phyloP scores from a whole-genome alignment of 1,140 invertebrate species.

The Diabrotica undecimpunctata region DNA sequence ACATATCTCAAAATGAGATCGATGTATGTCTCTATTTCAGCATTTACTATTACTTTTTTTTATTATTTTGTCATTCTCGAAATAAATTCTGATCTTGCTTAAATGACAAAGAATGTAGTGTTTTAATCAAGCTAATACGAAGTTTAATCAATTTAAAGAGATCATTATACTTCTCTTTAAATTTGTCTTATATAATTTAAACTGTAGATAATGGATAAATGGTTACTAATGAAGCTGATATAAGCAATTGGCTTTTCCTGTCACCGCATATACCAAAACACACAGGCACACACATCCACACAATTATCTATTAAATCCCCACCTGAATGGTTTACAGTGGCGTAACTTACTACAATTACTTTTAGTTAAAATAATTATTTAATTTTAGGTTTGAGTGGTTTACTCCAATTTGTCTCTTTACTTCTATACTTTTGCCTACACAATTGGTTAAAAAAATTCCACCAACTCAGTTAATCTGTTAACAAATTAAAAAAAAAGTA shows the following conservation, averaged over 20 bases:
- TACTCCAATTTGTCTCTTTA: too few species aligned
- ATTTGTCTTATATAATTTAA: constrained; percentile 23
- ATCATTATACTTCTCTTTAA: background rate
- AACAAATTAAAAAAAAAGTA: too few species aligned
- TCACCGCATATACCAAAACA: constrained; percentile 5
- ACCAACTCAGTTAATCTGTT: too few species aligned
- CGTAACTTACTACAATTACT: background rate
- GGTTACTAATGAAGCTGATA: constrained; percentile 32
- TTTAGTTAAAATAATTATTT: too few species aligned
- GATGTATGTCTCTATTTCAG: too few species aligned
- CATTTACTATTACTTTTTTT: too few species aligned
- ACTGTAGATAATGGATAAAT: constrained; percentile 21
- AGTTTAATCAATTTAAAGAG: background rate
- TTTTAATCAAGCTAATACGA: background rate
- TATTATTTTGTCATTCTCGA: too few species aligned
- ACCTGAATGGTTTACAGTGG: constrained; percentile 10
- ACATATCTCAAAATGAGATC: too few species aligned
- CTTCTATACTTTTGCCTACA: too few species aligned
- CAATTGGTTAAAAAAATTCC: too few species aligned
- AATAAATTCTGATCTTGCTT: background rate
- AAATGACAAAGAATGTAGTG: background rate
- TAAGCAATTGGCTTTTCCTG: constrained; percentile 36
- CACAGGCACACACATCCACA: background rate
- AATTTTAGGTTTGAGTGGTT: too few species aligned
- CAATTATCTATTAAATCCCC: constrained; percentile 11